Base-by-base conservation (phyloP, 2,113 vertebrate species). In the Tachuris rubrigastra region DNA sequence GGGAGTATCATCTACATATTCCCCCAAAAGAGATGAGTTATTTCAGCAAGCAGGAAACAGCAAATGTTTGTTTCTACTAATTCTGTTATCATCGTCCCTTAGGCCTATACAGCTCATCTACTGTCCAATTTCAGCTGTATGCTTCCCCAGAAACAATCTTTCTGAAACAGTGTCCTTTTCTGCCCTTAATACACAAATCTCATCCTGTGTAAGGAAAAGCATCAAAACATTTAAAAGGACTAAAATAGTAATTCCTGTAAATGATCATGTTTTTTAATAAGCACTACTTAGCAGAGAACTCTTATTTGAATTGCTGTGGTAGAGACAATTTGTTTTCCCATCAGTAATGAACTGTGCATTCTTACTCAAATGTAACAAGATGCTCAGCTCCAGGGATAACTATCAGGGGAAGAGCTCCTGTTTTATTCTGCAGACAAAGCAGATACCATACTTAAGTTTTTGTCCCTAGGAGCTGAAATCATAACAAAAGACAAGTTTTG, bases 381-480 rank as follows among this genome's bases (percentile, higher is more conserved):
- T 89, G 74, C 78, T 97, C 87, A 92, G 80, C 87, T 97, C 95
- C 95, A 94, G 89, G 58, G 85, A 90, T 67, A 94, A 97, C 22
- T 13, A 97, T 87, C 77, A 95, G 95, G 50, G 33, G 33, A 96
- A 95, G 69, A 93, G 93, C 69, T 96, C 39, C 72, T 90, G 75
- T 77, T 96, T 91, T 50, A 87, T 89, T 95, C 93, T 96, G 88
- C 96, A 97, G 85, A 97, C 81, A 97, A 97, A 94, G 93, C 91
- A 93, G 69, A 95, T 80, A 93, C 37, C 53, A 15, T 21, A 92
- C 82, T 95, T 94, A 85, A 28, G 75, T 67, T 96, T 96, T 68
- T 89, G 63, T 93, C 95, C 85, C 87, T 53, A 46, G 68, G 77
- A 93, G 90, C 87, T 95, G 90, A 97, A 96, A 93, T 85, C 37